A percentile compares a stretch with the other conserved stretches of the same genome.
Evolutionary conservation across 2,113 vertebrate species (phyloP).

Genomic region (Vidua macroura): DNA sequence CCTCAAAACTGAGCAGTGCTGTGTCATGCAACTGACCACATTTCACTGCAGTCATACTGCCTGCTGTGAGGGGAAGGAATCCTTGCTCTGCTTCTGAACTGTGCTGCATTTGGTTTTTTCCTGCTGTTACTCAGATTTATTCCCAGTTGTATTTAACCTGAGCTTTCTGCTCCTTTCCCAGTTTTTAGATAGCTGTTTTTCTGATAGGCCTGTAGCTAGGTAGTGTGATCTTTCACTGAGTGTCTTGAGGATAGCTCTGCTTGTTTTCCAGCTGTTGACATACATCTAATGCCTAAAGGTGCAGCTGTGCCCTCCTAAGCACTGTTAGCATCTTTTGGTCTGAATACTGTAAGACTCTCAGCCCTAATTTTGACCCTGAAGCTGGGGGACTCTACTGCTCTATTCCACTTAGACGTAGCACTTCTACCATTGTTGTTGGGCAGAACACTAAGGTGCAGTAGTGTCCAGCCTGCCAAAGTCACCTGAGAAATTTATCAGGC

Average conservation of each 20-base stretch:
- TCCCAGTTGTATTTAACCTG: background rate
- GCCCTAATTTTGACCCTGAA: background rate
- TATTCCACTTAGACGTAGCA: background rate
- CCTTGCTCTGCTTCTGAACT: background rate
- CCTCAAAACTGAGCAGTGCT: background rate
- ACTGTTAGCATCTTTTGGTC: background rate
- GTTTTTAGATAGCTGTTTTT: background rate
- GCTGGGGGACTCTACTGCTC: background rate
- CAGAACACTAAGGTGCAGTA: background rate
- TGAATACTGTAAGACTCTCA: background rate
- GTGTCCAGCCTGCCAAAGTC: background rate
- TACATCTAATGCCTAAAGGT: background rate
- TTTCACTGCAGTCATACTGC: background rate
- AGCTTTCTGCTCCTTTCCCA: background rate
- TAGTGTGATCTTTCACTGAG: background rate
- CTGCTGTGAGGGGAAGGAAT: background rate
- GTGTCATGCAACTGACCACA: background rate
- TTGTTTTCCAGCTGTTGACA: background rate
- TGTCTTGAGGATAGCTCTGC: background rate
- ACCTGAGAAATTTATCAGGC: background rate
- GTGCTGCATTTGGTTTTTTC: background rate
- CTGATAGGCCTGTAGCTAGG: background rate
- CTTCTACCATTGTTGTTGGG: background rate
- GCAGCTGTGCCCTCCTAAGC: background rate
- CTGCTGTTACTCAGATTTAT: background rate